phyloP scores from a whole-genome alignment of 2,113 vertebrate species.

The Myanophis thanlyinensis region DNA sequence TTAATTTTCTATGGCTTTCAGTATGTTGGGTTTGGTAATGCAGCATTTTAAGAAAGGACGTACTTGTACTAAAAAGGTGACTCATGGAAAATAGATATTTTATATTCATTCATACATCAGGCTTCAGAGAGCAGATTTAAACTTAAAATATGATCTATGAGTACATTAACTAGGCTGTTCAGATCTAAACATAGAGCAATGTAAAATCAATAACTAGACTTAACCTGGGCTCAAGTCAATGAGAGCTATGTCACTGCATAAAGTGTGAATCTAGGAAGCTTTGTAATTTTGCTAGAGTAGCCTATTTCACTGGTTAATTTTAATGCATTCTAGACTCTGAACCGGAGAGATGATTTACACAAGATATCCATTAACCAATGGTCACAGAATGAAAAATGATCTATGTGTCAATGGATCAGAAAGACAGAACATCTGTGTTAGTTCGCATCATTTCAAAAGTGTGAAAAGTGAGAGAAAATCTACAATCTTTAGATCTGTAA shows the following conservation, averaged over 20 bases:
- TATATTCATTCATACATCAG: not conserved
- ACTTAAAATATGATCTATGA: not conserved
- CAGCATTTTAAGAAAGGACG: conserved; percentile 7
- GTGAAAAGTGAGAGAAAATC: not conserved
- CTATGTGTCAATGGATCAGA: not conserved
- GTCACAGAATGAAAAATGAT: not conserved
- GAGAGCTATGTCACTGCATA: not conserved
- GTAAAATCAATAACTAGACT: conserved; percentile 31
- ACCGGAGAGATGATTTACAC: not conserved
- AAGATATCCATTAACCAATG: not conserved
- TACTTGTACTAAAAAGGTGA: conserved; percentile 9
- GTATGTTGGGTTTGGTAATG: conserved; percentile 20
- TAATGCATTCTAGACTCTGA: not conserved
- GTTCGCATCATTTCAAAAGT: not conserved
- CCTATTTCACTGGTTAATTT: not conserved
- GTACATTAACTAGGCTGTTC: conserved; percentile 33
- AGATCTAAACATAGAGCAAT: conserved; percentile 18
- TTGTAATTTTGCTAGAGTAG: not conserved
- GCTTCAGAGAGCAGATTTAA: not conserved
- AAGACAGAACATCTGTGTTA: not conserved
- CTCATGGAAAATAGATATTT: not conserved
- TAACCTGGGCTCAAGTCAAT: conserved; percentile 6
- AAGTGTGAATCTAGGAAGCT: not conserved
- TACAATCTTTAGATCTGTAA: not conserved
- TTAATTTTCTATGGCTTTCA: conserved; percentile 13